A percentile compares a stretch with the other conserved stretches of the same genome.
phyloP scores from a whole-genome alignment of 2,888 invertebrate genomes.

The Eupithecia dodoneata region DNA sequence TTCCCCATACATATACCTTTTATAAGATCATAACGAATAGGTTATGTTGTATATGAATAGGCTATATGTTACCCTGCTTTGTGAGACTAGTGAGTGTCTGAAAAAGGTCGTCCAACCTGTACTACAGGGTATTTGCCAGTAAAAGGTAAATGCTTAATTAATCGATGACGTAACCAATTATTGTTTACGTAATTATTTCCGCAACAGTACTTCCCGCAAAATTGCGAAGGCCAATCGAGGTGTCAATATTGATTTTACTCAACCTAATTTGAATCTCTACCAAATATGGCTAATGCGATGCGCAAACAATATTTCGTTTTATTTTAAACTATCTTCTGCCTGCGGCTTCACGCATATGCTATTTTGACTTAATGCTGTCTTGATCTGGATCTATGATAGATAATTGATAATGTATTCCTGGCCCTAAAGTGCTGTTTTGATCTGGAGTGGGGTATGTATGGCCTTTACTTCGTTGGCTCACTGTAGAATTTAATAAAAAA shows the following conservation, averaged over 20 bases:
- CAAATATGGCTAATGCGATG: constrained; percentile 36
- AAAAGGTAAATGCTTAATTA: background rate
- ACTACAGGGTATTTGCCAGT: too few relatives aligned
- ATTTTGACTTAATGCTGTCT: too few relatives aligned
- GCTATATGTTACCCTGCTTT: too few relatives aligned
- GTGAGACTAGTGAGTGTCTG: too few relatives aligned
- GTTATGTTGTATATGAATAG: too few relatives aligned
- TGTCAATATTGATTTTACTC: constrained; percentile 46
- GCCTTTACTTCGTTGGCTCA: background rate
- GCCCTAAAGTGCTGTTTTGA: too few relatives aligned
- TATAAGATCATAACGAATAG: too few relatives aligned
- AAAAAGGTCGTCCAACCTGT: too few relatives aligned
- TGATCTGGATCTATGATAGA: too few relatives aligned
- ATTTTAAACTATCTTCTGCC: background rate
- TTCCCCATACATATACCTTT: too few relatives aligned
- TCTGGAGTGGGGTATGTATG: too few relatives aligned
- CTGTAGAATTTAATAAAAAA: background rate
- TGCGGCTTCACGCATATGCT: background rate
- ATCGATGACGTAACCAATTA: background rate
- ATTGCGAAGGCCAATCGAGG: constrained; percentile 44
- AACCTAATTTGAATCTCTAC: constrained; percentile 41
- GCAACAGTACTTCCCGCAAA: constrained; percentile 25
- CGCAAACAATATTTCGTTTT: constrained; percentile 11
- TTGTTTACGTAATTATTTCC: constrained; percentile 1
- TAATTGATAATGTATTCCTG: too few relatives aligned